Base-by-base conservation (phyloP, 64 coral and sea anemone species). In the Astreopora myriophthalma region DNA sequence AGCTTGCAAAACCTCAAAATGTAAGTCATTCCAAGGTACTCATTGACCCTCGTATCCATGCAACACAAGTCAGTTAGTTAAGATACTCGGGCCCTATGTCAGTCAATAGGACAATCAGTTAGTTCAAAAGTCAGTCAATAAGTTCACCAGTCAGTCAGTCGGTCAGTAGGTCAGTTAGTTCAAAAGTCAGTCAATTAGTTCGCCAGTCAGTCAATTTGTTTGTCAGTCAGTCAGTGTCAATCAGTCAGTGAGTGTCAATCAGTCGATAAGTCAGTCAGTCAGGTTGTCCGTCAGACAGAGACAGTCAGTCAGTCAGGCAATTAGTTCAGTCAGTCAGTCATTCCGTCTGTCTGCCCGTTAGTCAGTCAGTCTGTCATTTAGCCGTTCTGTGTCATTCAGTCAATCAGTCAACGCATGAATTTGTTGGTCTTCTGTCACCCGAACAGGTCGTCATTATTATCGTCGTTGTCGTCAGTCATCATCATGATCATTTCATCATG, bases 1-100 rank as follows among this genome's bases (percentile, higher is more conserved):
- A 99, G 32, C 94, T 99, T 32, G 91, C 90, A 4, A 99, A 99
- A 39, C 72, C 80, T 23, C 52, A 93, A 20, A 99, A 99, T 85
- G 97, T 99, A 71, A 93, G 94, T 88, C 11, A 1, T 26, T 30
- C 6, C 26, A 23, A 69, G 17, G 16, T 16, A 44, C 40, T 44
- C 40, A 44, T 11, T 44, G 6, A 44, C 40, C 40, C 40, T n/a
- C n/a, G n/a, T n/a, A n/a, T n/a, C n/a, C n/a, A n/a, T n/a, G n/a
- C n/a, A n/a, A n/a, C n/a, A n/a, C n/a, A n/a, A n/a, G n/a, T 17
- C 25, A 27, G 7, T 60, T 12, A 48, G 14, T 10, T n/a, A 11
- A 51, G 34, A 8, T 22, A 8, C 48, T 38, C 7, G 0, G 74
- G 44, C 6, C 0, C 7, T 77, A 1, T 2, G n/a, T n/a, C n/a